phyloP scores from a whole-genome alignment of 2,888 invertebrate genomes.

The Dorcus parallelipipedus region DNA sequence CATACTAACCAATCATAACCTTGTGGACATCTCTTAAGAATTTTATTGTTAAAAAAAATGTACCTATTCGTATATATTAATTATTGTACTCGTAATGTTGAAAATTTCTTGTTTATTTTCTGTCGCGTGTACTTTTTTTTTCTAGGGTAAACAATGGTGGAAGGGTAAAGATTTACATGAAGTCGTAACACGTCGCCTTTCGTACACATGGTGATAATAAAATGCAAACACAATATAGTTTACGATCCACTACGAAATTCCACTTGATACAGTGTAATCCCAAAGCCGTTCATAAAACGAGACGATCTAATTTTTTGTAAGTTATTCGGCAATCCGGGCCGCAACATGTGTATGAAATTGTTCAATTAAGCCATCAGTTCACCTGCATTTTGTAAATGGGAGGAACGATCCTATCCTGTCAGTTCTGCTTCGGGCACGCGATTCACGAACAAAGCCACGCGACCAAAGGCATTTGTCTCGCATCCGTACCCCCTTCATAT shows the following conservation, averaged over 20 bases:
- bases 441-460: constrained; percentile 16
- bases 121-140: too few relatives aligned
- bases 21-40: too few relatives aligned
- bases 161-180: background rate
- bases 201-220: constrained; percentile 11
- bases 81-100: too few relatives aligned
- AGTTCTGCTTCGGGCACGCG: constrained; percentile 1
- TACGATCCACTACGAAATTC: constrained; percentile 3
- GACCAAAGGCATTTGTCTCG: constrained; percentile 23
- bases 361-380: constrained; percentile 7
- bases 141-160: too few relatives aligned
- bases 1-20: too few relatives aligned
- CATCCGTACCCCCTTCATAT: constrained; percentile 23
- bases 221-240: constrained; percentile 17
- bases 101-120: too few relatives aligned
- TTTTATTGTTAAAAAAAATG: too few relatives aligned
- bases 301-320: background rate
- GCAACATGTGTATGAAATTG: constrained; percentile 7
- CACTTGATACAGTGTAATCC: background rate
- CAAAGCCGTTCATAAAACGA: background rate
- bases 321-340: background rate
- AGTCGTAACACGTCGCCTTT: background rate
- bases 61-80: too few relatives aligned
- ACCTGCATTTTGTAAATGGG: constrained; percentile 5
- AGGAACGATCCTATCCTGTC: constrained; percentile 1